These are phyloP conservation scores for Ciona savignyi DNA, from an alignment of 23 tunicate genomes.

Conservation along the genomic window DNA sequence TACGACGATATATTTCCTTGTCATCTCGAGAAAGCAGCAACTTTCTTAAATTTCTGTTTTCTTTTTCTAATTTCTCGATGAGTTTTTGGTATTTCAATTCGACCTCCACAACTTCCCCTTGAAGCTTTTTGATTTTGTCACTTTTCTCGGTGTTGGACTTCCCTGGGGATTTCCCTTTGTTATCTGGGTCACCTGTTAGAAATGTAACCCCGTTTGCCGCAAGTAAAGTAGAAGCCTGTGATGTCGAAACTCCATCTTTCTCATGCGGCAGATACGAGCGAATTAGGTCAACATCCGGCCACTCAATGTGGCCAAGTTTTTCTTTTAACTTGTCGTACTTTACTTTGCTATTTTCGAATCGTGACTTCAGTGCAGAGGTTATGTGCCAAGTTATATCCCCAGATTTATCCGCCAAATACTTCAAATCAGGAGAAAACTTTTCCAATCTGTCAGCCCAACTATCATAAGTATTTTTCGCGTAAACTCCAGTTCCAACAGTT, in stretches of 20 bases:
- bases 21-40: slow-evolving; percentile 82
- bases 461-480: slow-evolving; percentile 39
- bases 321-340: not conserved
- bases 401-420: slow-evolving; percentile 22
- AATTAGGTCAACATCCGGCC: slow-evolving; percentile 34
- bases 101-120: slow-evolving; percentile 54
- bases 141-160: slow-evolving; percentile 8
- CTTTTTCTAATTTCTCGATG: slow-evolving; percentile 80
- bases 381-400: not conserved
- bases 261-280: slow-evolving; percentile 27
- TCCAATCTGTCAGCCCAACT: slow-evolving; percentile 49
- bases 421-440: slow-evolving; percentile 43
- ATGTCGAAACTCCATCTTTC: slow-evolving; percentile 1
- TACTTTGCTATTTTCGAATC: not conserved
- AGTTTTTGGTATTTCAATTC: slow-evolving; percentile 79
- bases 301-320: slow-evolving; percentile 19
- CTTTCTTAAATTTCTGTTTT: slow-evolving; percentile 63
- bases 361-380: not conserved
- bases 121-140: slow-evolving; percentile 46
- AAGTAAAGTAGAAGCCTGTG: not conserved
- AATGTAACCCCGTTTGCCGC: not conserved
- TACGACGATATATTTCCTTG: slow-evolving; percentile 77
- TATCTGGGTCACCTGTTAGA: not conserved
- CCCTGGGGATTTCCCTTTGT: not conserved
- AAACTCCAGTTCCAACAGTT: slow-evolving; percentile 37